phyloP scores from a whole-genome alignment of 1,140 invertebrate species.

The Caerostris extrusa region DNA sequence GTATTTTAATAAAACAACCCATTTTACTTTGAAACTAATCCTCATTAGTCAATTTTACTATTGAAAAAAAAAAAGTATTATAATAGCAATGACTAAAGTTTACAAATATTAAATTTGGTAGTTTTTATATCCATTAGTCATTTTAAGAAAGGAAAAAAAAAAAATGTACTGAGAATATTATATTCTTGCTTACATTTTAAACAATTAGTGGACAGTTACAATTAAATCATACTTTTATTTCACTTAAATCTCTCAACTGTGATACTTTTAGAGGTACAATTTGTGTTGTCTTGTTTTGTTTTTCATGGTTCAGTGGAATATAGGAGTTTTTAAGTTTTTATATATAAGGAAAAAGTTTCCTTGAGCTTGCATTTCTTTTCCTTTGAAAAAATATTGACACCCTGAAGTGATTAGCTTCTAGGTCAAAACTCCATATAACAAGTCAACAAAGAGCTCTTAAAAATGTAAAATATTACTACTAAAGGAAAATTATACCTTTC shows the following conservation, averaged over 20 bases:
- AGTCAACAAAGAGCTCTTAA: conserved; percentile 47
- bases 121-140: conserved; percentile 54
- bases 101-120: conserved; percentile 23
- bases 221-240: conserved; percentile 33
- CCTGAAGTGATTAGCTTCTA: conserved; percentile 52
- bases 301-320: conserved; percentile 21
- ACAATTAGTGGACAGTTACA: conserved; percentile 40
- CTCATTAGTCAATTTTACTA: conserved; percentile 24
- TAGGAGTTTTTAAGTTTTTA: neutral
- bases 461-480: conserved; percentile 19
- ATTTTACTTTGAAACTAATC: neutral
- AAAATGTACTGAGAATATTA: neutral
- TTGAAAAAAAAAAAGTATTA: conserved; percentile 45
- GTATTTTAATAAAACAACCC: neutral
- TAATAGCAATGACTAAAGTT: conserved; percentile 11
- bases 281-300: conserved; percentile 26
- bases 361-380: conserved; percentile 62
- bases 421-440: conserved; percentile 39
- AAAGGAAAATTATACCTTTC: conserved; percentile 50
- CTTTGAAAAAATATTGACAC: conserved; percentile 7
- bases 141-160: conserved; percentile 49
- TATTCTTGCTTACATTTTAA: conserved; percentile 41
- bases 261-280: conserved; percentile 73
- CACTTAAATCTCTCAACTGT: conserved; percentile 69
- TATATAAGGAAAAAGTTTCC: conserved; percentile 56